These are phyloP conservation scores for Mizuhopecten yessoensis DNA, from an alignment of 1,140 invertebrate genomes.

Conservation along the genomic window DNA sequence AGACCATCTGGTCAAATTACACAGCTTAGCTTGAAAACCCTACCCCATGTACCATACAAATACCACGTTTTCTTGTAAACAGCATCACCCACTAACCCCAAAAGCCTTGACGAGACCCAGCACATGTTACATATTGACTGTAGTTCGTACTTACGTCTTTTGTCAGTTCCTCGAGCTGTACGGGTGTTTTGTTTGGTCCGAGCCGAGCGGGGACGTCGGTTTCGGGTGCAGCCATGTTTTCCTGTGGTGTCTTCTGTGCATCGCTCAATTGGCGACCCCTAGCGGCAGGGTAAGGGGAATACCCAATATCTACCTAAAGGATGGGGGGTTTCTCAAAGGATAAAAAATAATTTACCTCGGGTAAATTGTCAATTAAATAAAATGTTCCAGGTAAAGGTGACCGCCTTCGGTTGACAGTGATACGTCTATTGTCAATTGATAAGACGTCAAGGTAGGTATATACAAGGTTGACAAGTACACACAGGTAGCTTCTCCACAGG, in stretches of 20 bases:
- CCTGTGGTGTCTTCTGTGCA: slow-evolving; percentile 53
- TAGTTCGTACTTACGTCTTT: slow-evolving; percentile 58
- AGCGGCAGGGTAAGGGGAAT: slow-evolving; percentile 62
- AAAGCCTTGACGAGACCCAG: slow-evolving; percentile 43
- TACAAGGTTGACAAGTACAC: slow-evolving; percentile 3
- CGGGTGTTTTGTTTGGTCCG: slow-evolving; percentile 63
- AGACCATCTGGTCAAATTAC: slow-evolving; percentile 61
- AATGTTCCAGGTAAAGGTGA: slow-evolving; percentile 40
- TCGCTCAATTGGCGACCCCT: slow-evolving; percentile 58
- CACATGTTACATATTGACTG: slow-evolving; percentile 42
- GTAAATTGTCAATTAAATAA: slow-evolving; percentile 50
- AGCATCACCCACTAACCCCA: slow-evolving; percentile 40
- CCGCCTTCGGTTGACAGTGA: neutral
- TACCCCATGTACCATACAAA: slow-evolving; percentile 51
- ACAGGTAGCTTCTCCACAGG: neutral
- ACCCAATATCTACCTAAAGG: slow-evolving; percentile 48
- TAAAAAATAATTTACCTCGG: slow-evolving; percentile 46
- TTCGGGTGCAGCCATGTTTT: slow-evolving; percentile 67
- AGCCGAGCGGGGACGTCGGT: slow-evolving; percentile 55
- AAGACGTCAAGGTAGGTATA: slow-evolving; percentile 21
- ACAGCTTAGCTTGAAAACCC: slow-evolving; percentile 6
- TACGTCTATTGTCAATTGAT: slow-evolving; percentile 28
- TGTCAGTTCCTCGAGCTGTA: slow-evolving; percentile 58
- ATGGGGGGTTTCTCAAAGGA: neutral
- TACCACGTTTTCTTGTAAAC: slow-evolving; percentile 41